phyloP scores from a whole-genome alignment of 2,888 invertebrate genomes.

The Seira sanloemensis region DNA sequence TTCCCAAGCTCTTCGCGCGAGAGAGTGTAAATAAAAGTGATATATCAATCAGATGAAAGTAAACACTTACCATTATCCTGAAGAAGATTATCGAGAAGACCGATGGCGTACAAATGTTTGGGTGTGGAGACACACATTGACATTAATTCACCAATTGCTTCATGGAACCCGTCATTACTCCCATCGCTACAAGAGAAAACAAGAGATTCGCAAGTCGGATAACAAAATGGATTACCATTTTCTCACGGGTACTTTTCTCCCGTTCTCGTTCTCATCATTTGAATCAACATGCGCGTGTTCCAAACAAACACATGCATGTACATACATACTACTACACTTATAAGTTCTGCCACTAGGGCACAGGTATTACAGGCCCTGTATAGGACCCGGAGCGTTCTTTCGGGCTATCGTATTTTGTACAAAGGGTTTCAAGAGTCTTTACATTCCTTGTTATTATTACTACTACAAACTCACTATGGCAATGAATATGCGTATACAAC shows the following conservation, averaged over 20 bases:
- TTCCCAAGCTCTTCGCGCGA: background rate
- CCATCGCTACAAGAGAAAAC: constrained; percentile 71
- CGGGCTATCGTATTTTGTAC: too few relatives aligned
- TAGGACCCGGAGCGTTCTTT: too few relatives aligned
- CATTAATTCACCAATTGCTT: constrained; percentile 76
- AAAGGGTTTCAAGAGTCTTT: too few relatives aligned
- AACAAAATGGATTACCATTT: constrained; percentile 57
- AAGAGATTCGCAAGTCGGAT: background rate
- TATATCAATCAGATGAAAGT: constrained; percentile 23
- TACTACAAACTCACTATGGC: too few relatives aligned
- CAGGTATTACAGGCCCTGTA: too few relatives aligned
- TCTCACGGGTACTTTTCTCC: constrained; percentile 17
- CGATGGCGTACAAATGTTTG: constrained; percentile 75
- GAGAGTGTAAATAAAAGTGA: constrained; percentile 12
- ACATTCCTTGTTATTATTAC: too few relatives aligned
- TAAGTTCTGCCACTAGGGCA: too few relatives aligned
- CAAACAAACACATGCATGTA: too few relatives aligned
- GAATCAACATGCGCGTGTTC: too few relatives aligned
- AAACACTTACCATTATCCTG: constrained; percentile 73
- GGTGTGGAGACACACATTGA: constrained; percentile 76
- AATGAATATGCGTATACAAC: too few relatives aligned
- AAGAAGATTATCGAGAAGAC: constrained; percentile 74
- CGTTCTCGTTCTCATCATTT: too few relatives aligned
- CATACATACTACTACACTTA: too few relatives aligned
- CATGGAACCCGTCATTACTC: constrained; percentile 75